phyloP scores from a whole-genome alignment of 2,888 invertebrate genomes.

The Spialia ferax region DNA sequence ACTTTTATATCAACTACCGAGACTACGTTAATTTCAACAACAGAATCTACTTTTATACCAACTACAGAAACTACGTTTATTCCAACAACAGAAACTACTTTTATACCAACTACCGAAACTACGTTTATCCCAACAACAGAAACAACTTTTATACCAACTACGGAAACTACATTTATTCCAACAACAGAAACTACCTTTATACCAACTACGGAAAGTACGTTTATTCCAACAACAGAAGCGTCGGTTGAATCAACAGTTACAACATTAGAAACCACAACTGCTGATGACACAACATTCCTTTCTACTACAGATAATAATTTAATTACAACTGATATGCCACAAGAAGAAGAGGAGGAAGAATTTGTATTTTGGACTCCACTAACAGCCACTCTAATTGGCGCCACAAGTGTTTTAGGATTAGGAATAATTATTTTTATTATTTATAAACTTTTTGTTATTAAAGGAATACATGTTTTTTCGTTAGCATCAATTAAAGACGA shows the following conservation, averaged over 20 bases:
- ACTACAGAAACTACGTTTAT: neutral
- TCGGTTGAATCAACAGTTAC: neutral
- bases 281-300: neutral
- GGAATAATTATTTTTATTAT: slow-evolving; percentile 15
- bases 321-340: slow-evolving; percentile 3
- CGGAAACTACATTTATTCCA: neutral
- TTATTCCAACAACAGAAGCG: neutral
- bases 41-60: neutral
- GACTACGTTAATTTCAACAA: too few relatives aligned
- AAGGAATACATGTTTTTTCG: slow-evolving; percentile 13
- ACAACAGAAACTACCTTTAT: neutral
- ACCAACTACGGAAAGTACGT: neutral
- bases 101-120: neutral
- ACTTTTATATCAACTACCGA: neutral
- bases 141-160: neutral
- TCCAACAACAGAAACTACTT: neutral
- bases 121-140: neutral
- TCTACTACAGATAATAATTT: slow-evolving; percentile 10
- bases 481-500: neutral
- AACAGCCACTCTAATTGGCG: slow-evolving; percentile 16
- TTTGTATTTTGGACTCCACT: slow-evolving; percentile 31
- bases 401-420: neutral
- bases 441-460: slow-evolving; percentile 21
- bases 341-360: slow-evolving; percentile 5
- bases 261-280: neutral